phyloP scores from a whole-genome alignment of 2,797 vertebrate genomes.

The Etheostoma nigrum region DNA sequence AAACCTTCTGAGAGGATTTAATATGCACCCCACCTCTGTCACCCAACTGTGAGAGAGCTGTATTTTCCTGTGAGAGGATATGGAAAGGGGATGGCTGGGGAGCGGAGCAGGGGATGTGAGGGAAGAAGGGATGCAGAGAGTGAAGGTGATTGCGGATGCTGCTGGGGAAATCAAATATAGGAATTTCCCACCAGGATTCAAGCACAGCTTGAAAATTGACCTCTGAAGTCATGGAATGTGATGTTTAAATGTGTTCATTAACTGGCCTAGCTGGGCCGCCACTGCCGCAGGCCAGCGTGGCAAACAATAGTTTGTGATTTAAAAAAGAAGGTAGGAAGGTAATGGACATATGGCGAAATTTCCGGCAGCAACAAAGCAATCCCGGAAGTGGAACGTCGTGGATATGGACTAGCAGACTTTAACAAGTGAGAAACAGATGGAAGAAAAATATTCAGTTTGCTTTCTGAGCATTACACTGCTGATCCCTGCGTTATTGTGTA shows the following conservation, averaged over 20 bases:
- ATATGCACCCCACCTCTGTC: constrained; percentile 48
- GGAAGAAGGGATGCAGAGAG: constrained; percentile 11
- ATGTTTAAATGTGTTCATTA: neutral
- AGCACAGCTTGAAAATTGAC: neutral
- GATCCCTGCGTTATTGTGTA: neutral
- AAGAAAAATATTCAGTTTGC: constrained; percentile 3
- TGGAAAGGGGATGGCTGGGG: constrained; percentile 10
- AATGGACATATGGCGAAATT: too few species aligned
- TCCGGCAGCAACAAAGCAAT: too few species aligned
- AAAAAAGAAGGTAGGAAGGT: too few species aligned
- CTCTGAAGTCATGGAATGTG: neutral
- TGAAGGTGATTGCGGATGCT: constrained; percentile 11
- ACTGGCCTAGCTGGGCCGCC: neutral
- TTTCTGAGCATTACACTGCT: constrained; percentile 15
- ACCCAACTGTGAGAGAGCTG: constrained; percentile 47
- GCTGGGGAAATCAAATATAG: constrained; percentile 25
- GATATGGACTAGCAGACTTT: too few species aligned
- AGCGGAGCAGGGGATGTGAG: constrained; percentile 5
- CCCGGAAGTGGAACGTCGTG: too few species aligned
- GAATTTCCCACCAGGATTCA: neutral
- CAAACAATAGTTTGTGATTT: neutral
- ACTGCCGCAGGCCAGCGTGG: neutral
- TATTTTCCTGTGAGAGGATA: constrained; percentile 25
- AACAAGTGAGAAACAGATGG: constrained; percentile 2
- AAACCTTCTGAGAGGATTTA: constrained; percentile 59